Conservation (phyloP, 2,797 vertebrate species). For the Lophotriccus pileatus region DNA sequence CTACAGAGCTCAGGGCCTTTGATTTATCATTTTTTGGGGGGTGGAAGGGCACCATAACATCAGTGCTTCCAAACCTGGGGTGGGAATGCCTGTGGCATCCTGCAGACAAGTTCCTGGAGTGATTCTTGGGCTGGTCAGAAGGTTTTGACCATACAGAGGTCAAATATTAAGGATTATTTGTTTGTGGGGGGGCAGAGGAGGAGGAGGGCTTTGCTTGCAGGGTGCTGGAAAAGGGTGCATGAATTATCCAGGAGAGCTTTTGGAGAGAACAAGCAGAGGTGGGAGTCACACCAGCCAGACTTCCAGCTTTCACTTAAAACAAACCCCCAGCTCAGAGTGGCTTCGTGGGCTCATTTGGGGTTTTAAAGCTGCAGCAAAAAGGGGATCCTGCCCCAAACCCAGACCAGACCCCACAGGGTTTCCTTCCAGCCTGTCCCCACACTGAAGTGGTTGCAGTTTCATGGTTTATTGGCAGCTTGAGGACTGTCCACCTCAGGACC, state of each 20-base stretch:
- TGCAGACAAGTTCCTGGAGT: neutral
- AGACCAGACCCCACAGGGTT: accelerated
- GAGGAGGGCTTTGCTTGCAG: neutral
- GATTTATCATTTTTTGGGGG: neutral
- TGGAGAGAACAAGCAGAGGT: accelerated
- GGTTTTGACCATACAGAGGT: neutral
- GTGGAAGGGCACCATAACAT: neutral
- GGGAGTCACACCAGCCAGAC: neutral
- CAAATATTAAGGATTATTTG: neutral
- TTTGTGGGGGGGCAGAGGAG: neutral
- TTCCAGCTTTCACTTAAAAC: neutral
- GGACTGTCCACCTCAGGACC: neutral
- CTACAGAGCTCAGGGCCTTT: neutral
- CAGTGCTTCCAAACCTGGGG: neutral
- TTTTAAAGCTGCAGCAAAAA: neutral
- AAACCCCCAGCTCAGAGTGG: neutral
- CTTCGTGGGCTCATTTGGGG: neutral
- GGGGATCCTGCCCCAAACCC: neutral
- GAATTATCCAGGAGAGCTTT: neutral
- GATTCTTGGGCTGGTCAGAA: neutral
- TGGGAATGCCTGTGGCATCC: neutral
- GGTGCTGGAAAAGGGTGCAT: neutral
- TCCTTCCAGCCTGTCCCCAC: neutral
- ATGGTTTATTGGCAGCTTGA: neutral
- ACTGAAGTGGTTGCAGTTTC: neutral